Evolutionary conservation across 2,888 invertebrate species (phyloP).

Genomic region (Mythimna pallens): DNA sequence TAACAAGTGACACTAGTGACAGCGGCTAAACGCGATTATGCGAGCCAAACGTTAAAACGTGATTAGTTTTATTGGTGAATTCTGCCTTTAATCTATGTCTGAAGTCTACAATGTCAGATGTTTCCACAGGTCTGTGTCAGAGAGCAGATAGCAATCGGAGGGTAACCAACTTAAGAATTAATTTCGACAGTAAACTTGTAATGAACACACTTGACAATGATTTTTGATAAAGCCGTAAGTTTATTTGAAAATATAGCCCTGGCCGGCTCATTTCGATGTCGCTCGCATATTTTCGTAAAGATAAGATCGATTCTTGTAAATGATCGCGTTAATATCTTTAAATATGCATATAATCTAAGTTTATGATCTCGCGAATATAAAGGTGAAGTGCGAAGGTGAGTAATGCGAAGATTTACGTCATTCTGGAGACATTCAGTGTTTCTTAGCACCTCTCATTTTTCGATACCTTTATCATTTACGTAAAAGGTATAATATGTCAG

Average conservation of each 20-base stretch:
- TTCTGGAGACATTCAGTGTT: constrained; percentile 13
- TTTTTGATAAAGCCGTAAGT: constrained; percentile 65
- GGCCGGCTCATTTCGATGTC: constrained; percentile 29
- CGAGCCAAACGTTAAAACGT: too few relatives aligned
- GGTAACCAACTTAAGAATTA: constrained; percentile 39
- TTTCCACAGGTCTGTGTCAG: constrained; percentile 49
- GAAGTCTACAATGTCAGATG: constrained; percentile 22
- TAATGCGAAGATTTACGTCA: constrained; percentile 51
- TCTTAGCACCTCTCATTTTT: constrained; percentile 12
- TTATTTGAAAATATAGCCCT: constrained; percentile 50
- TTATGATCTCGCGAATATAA: constrained; percentile 49
- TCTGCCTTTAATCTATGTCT: constrained; percentile 19
- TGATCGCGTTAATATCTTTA: constrained; percentile 56
- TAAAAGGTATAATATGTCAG: constrained; percentile 46
- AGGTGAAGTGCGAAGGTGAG: constrained; percentile 40
- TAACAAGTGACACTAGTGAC: too few relatives aligned
- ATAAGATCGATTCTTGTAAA: constrained; percentile 57
- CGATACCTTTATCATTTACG: constrained; percentile 18
- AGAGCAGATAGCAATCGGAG: constrained; percentile 59
- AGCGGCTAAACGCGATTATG: too few relatives aligned
- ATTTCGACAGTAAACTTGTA: constrained; percentile 56
- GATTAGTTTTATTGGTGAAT: too few relatives aligned
- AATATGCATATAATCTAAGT: constrained; percentile 58
- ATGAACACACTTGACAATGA: constrained; percentile 51
- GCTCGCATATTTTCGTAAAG: constrained; percentile 54